Evolutionary conservation across 2,888 invertebrate genomes (phyloP), one percentile per base, ranked within the genome.

Genomic region (Palloptera scutellata): DNA sequence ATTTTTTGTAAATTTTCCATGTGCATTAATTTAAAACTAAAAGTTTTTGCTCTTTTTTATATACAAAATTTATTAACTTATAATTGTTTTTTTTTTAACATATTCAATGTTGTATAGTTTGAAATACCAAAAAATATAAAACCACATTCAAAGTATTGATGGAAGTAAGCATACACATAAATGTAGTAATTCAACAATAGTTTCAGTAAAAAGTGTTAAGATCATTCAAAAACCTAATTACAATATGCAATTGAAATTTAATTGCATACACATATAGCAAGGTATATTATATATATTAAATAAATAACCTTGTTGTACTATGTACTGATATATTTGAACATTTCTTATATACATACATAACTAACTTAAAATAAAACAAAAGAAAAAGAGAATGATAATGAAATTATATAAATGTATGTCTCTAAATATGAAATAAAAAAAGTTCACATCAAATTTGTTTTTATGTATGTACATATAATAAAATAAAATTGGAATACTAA

Each of bases 1-100:
- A 65, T 60, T 61, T 53, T 68, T 66, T 62, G 68, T 52, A 57
- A 66, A 76, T 60, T 69, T 68, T 72, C 72, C 64, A 77, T 78
- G 81, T 79, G 81, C 80, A 81, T 81, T 81, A 81, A 76, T 77
- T 78, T 76, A 71, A 79, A 81, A 70, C 78, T 81, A 72, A 77
- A 81, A 80, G 81, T 81, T 79, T 57, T 69, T 68, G 30, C 43
- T 61, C 45, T 30, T 30, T 30, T 30, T 30, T 30, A 30, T 30
- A 30, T 30, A 30, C 30, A 59, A 43, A 41, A 61, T 13, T n/a
- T n/a, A 17, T 52, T 41, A 48, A 42, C 17, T 30, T 57, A 17
- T 17, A 51, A 64, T 40, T 40, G 57, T 6, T 64, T 57, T 64
- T 64, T 41, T 57, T 40, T 55, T 45, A 15, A 30, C 61, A 48